These are phyloP conservation scores for Crocodylus rhombifer DNA, from an alignment of 2,797 vertebrate species.

Conservation along the genomic window DNA sequence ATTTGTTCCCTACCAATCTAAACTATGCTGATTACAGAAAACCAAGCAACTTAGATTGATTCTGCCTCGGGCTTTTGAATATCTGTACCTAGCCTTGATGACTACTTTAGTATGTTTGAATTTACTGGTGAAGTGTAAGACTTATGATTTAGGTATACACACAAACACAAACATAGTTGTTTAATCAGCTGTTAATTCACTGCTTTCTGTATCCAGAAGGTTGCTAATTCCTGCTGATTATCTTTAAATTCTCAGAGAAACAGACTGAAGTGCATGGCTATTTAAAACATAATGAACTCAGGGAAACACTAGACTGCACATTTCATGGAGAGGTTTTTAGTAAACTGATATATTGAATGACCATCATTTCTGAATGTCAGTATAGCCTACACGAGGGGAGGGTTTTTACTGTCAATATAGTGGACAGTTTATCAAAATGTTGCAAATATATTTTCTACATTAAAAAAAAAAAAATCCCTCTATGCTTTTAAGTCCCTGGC, in stretches of 20 bases:
- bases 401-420: too few relatives aligned
- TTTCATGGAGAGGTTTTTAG: neutral
- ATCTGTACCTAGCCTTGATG: neutral
- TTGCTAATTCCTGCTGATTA: conserved; percentile 25
- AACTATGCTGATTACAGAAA: too few relatives aligned
- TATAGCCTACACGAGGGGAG: neutral
- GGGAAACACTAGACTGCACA: neutral
- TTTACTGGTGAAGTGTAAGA: neutral
- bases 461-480: too few relatives aligned
- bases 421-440: neutral
- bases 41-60: too few relatives aligned
- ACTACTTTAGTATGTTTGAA: conserved; percentile 24
- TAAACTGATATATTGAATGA: neutral
- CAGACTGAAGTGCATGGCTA: neutral
- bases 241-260: neutral
- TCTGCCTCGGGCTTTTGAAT: too few relatives aligned
- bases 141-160: neutral
- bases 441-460: neutral
- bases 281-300: neutral
- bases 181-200: conserved; percentile 20
- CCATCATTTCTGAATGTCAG: neutral
- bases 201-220: neutral
- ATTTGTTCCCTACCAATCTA: too few relatives aligned
- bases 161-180: neutral
- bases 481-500: too few relatives aligned